phyloP scores from a whole-genome alignment of 2,888 invertebrate species.

The Epiblema foenella region DNA sequence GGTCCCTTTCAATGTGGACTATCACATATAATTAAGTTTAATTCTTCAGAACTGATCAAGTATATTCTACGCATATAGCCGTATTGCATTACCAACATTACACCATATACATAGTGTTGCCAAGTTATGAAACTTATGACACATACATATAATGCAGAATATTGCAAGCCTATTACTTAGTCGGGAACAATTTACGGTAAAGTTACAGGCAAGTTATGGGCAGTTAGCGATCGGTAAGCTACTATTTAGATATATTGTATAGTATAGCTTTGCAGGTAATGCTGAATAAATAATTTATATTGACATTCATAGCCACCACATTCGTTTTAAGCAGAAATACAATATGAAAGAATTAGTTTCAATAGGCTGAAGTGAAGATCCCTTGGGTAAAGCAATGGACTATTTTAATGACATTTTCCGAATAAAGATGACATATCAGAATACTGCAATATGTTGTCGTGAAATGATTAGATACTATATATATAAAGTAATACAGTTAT shows the following conservation, averaged over 20 bases:
- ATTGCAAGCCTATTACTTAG: slow-evolving; percentile 27
- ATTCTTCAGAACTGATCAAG: background rate
- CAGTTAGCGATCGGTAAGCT: slow-evolving; percentile 23
- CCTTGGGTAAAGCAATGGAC: too few relatives aligned
- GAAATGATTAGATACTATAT: too few relatives aligned
- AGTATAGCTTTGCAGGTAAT: background rate
- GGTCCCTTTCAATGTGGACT: too few relatives aligned
- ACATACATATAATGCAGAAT: slow-evolving; percentile 10
- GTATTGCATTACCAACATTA: background rate
- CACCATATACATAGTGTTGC: background rate
- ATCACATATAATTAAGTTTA: too few relatives aligned
- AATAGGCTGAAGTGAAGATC: too few relatives aligned
- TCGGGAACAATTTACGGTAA: background rate
- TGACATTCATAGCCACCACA: too few relatives aligned
- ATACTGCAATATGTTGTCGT: too few relatives aligned
- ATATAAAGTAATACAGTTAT: too few relatives aligned
- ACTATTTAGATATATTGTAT: slow-evolving; percentile 11
- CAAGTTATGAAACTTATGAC: slow-evolving; percentile 6
- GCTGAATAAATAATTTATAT: background rate
- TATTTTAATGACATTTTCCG: too few relatives aligned
- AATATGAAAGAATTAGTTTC: too few relatives aligned
- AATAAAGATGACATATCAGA: too few relatives aligned
- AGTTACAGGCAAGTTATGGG: slow-evolving; percentile 17
- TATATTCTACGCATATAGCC: background rate
- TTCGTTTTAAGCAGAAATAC: background rate